These are phyloP conservation scores for Thera obeliscata DNA, from an alignment of 2,888 invertebrate genomes.

Conservation along the genomic window DNA sequence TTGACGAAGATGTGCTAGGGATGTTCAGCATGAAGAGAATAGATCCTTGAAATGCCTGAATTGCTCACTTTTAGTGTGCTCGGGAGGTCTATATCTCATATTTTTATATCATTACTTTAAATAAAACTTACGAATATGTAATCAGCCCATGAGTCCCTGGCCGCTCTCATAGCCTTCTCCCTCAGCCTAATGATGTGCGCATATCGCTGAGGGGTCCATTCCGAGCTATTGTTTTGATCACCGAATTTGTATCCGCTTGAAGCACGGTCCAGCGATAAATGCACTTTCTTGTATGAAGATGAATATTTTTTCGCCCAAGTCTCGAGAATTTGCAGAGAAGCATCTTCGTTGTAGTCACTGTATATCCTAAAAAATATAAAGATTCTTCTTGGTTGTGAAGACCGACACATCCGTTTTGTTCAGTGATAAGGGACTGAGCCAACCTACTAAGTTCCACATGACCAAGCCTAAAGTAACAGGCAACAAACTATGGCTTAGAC, in stretches of 20 bases:
- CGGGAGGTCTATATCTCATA: too few relatives aligned
- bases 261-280: slow-evolving; percentile 81
- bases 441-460: too few relatives aligned
- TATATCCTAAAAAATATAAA: slow-evolving; percentile 86
- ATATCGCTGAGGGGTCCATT: slow-evolving; percentile 92
- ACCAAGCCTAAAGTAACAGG: too few relatives aligned
- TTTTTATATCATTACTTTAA: too few relatives aligned
- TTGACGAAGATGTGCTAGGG: too few relatives aligned
- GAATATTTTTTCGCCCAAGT: slow-evolving; percentile 88
- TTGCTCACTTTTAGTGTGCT: too few relatives aligned
- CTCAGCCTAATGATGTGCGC: slow-evolving; percentile 91
- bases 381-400: neutral
- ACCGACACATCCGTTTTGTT: neutral
- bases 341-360: slow-evolving; percentile 94
- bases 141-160: slow-evolving; percentile 93
- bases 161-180: slow-evolving; percentile 89
- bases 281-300: slow-evolving; percentile 88
- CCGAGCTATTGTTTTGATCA: slow-evolving; percentile 86
- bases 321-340: slow-evolving; percentile 88
- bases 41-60: too few relatives aligned
- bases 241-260: slow-evolving; percentile 47
- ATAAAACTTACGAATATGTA: slow-evolving; percentile 90
- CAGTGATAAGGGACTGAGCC: too few relatives aligned
- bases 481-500: too few relatives aligned
- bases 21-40: too few relatives aligned